Conservation (phyloP, 2,797 vertebrate genomes). For the Glyptemys insculpta region DNA sequence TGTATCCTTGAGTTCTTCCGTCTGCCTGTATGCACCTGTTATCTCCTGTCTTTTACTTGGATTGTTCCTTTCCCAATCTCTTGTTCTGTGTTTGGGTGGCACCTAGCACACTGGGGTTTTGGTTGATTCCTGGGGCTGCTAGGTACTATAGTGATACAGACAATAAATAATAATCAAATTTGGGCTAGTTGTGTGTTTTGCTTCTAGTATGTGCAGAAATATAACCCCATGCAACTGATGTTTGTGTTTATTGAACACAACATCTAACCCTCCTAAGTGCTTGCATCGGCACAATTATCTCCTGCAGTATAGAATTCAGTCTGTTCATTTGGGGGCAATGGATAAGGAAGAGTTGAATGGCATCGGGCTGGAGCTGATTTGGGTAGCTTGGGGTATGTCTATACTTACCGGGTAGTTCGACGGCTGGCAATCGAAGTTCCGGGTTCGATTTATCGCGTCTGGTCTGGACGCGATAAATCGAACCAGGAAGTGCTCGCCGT, state of each 20-base stretch:
- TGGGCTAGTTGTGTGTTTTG: neutral
- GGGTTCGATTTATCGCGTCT: too few species aligned
- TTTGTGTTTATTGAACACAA: neutral
- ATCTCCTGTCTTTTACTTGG: neutral
- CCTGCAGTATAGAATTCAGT: neutral
- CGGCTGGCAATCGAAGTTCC: too few species aligned
- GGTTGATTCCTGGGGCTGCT: accelerated
- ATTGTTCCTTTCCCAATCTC: neutral
- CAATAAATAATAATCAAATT: neutral
- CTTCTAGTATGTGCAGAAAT: neutral
- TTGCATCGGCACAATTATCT: accelerated
- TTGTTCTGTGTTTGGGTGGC: neutral
- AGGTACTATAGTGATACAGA: neutral
- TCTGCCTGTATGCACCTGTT: neutral
- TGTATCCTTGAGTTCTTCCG: neutral
- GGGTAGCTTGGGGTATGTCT: too few species aligned
- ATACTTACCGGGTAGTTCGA: too few species aligned
- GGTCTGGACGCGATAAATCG: too few species aligned
- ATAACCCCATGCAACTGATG: accelerated
- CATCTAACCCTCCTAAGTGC: accelerated
- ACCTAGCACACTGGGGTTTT: neutral
- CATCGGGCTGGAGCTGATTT: neutral
- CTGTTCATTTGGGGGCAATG: accelerated
- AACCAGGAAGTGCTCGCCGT: too few species aligned
- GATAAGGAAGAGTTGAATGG: neutral